phyloP scores from a whole-genome alignment of 1,140 invertebrate genomes.

The Arctopsyche grandis region DNA sequence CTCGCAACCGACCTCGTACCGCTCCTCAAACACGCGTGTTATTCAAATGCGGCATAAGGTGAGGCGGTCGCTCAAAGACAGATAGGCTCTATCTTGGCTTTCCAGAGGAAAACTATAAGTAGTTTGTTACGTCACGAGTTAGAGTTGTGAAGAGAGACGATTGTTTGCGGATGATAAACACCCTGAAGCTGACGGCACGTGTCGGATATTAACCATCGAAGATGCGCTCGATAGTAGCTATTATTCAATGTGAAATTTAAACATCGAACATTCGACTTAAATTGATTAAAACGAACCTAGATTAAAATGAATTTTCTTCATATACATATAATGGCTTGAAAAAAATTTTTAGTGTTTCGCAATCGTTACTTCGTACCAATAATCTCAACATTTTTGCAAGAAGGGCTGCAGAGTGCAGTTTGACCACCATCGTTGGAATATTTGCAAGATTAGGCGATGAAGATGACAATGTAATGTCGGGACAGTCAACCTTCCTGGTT shows the following conservation, averaged over 20 bases:
- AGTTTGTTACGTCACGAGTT: neutral
- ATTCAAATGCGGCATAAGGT: conserved; percentile 18
- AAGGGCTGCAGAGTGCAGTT: too few species aligned
- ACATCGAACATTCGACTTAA: neutral
- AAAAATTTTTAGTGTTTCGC: too few species aligned
- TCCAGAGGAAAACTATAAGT: neutral
- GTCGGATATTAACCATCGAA: neutral
- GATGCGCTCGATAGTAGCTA: neutral
- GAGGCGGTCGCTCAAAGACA: neutral
- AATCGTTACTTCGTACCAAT: too few species aligned
- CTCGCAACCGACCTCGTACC: neutral
- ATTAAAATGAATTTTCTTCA: too few species aligned
- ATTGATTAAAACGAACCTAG: neutral
- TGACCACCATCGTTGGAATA: too few species aligned
- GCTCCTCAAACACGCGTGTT: conserved; percentile 1
- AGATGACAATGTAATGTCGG: too few species aligned
- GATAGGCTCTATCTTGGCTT: neutral
- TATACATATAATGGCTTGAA: too few species aligned
- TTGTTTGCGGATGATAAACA: conserved; percentile 1
- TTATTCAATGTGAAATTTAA: neutral
- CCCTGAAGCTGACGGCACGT: neutral
- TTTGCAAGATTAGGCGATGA: too few species aligned
- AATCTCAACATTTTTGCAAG: too few species aligned
- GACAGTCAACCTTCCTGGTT: too few species aligned
- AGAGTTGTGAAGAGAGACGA: neutral